A percentile compares a stretch with the other conserved stretches of the same genome.
Conservation (phyloP, 2,888 invertebrate species). For the Augochlorella aurata region DNA sequence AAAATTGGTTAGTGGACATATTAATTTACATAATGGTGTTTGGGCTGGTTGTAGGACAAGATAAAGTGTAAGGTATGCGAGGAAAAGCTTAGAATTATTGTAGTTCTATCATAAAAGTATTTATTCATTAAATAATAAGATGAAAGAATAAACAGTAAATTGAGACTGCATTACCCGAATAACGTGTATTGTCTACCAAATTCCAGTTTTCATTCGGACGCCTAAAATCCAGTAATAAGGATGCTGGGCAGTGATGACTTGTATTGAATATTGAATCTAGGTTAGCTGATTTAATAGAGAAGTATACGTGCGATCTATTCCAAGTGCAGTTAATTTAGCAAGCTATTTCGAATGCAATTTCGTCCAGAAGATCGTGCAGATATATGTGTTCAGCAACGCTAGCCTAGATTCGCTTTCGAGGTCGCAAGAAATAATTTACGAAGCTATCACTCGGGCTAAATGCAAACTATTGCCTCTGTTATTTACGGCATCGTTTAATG, state of each 20-base stretch:
- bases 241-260: background rate
- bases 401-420: conserved; percentile 19
- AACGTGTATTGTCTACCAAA: background rate
- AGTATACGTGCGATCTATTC: conserved; percentile 4
- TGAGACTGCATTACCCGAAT: background rate
- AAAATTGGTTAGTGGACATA: no score
- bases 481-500: conserved; percentile 10
- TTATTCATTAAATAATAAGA: no score
- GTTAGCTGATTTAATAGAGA: conserved; percentile 1
- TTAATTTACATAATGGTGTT: no score
- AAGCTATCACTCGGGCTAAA: conserved; percentile 21
- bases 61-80: no score
- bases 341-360: conserved; percentile 13
- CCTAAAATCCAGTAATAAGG: background rate
- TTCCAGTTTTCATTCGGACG: background rate
- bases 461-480: conserved; percentile 21
- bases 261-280: background rate
- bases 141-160: background rate
- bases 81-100: background rate
- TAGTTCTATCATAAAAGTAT: background rate
- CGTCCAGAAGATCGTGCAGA: conserved; percentile 6
- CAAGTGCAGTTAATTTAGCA: conserved; percentile 6
- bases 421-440: conserved; percentile 34
- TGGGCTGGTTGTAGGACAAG: no score
- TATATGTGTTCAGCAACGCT: conserved; percentile 3